Base-by-base conservation (phyloP, 2,797 vertebrate species). In the Acanthiza pusilla region DNA sequence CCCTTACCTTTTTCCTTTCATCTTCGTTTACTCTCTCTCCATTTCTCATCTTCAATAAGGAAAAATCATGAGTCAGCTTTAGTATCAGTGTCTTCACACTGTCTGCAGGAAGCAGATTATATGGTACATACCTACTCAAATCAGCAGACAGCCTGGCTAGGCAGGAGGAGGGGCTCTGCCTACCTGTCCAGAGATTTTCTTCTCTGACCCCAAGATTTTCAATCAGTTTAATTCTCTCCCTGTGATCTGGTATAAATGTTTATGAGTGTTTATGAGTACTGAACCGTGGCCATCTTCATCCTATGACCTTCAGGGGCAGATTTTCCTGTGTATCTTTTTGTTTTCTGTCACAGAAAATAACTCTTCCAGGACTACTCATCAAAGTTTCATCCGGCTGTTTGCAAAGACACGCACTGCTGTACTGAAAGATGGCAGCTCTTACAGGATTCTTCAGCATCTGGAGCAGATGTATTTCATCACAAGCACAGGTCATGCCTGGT, bases 81-180 rank as follows among this genome's bases (percentile, higher is more conserved):
- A 93, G 70, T 71, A 73, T 77, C 88, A 81, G 55, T 70, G 82
- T 54, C 89, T 95, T 96, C 60, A 34, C 29, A 79, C 63, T 29
- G 77, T 60, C 91, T 94, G 94, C 91, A 94, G 67, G 84, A 73
- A 95, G 86, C 68, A 89, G 95, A 97, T 93, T 95, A 96, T 2
- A 43, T 77, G 85, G 77, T 47, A 93, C 30, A 21, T 67, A 84
- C 77, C 47, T 61, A 76, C 57, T 83, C 83, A 82, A 79, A 82
- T 10, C 74, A 77, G 77, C 79, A 72, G 62, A 70, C 70, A 81
- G 57, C 48, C 45, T 75, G 45, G 48, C 74, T 84, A 68, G 48
- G 86, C 77, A 93, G 57, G 50, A 86, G 88, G 50, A 96, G 40
- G n/a, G 74, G 71, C 61, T 93, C 70, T 94, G 83, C 47, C 80